A percentile compares a stretch with the other conserved stretches of the same genome.
These are phyloP conservation scores for Cuniculus paca DNA, from an alignment of 2,797 vertebrate genomes.

Conservation along the genomic window DNA sequence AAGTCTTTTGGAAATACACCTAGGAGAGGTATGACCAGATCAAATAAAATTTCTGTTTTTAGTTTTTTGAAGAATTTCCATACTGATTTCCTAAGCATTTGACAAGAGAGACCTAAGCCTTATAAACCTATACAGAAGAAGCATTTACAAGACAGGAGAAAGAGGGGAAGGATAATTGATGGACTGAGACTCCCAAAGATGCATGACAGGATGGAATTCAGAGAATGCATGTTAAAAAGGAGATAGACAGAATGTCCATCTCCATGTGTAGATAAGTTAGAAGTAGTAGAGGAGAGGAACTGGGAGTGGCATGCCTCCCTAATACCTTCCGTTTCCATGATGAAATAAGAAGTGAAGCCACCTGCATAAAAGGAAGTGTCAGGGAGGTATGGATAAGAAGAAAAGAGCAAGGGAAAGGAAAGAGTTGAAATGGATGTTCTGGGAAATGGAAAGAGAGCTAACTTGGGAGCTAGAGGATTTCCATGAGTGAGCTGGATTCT, in stretches of 20 bases:
- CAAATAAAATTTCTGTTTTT: neutral
- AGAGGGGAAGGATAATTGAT: neutral
- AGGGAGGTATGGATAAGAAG: neutral
- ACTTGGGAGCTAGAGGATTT: neutral
- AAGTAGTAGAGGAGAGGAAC: neutral
- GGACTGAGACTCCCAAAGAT: neutral
- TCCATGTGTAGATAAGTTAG: neutral
- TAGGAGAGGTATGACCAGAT: neutral
- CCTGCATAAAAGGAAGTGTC: neutral
- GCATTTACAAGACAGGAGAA: conserved; percentile 16
- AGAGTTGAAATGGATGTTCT: neutral
- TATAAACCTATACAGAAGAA: neutral
- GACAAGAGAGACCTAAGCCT: neutral
- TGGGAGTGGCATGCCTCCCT: neutral
- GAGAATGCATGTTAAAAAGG: neutral
- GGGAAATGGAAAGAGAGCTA: neutral
- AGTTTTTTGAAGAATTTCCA: neutral
- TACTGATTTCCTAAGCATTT: neutral
- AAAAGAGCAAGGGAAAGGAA: neutral
- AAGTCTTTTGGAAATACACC: neutral
- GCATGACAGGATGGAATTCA: neutral
- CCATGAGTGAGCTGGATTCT: neutral
- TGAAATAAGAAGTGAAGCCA: neutral
- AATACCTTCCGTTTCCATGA: neutral
- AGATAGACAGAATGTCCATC: neutral